Base-by-base conservation (phyloP, 64 coral and sea anemone genomes). In the Astreopora myriophthalma region DNA sequence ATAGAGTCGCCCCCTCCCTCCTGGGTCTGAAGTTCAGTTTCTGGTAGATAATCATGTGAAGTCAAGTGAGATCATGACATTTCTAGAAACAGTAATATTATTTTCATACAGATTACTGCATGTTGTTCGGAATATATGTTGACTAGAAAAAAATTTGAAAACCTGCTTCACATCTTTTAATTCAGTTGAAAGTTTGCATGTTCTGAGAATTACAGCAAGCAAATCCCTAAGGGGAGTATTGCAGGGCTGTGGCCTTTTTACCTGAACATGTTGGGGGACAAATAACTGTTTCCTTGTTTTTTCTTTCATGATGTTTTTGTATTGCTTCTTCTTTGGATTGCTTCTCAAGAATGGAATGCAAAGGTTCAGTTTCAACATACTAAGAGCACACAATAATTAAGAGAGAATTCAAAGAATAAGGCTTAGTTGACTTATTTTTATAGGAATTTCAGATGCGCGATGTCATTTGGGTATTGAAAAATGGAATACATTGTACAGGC, bases 201-300 rank as follows among this genome's bases (percentile, higher is more conserved):
- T 62, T 62, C 20, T 0, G 57, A 62, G 13, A 19, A 62, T 17
- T 17, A 62, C 20, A 19, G 13, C 20, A 19, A 62, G 13, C 11
- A 3, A 46, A 46, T 6, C 4, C 42, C 42, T 46, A 46, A 11
- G 11, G 42, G 4, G 42, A 46, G 42, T 46, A 46, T 46, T 46
- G 42, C 42, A 46, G 4, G 4, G 42, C 42, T 11, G 11, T 6
- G 42, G 11, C 42, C 4, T 46, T 46, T 46, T 46, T n/a, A 86
- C 84, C 84, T 49, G 84, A 70, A 44, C 84, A 86, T 48, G 84
- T 86, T 26, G 84, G 84, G 17, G 84, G 84, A 49, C 61, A 63
- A 48, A 86, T 71, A 19, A 68, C 58, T 71, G 84, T 84, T 86
- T 86, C 64, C 11, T 70, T 86, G 1, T 36, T 1, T 49, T 86